Base-by-base conservation (phyloP, 2,888 invertebrate species). In the Drosophila pseudotakahashii region DNA sequence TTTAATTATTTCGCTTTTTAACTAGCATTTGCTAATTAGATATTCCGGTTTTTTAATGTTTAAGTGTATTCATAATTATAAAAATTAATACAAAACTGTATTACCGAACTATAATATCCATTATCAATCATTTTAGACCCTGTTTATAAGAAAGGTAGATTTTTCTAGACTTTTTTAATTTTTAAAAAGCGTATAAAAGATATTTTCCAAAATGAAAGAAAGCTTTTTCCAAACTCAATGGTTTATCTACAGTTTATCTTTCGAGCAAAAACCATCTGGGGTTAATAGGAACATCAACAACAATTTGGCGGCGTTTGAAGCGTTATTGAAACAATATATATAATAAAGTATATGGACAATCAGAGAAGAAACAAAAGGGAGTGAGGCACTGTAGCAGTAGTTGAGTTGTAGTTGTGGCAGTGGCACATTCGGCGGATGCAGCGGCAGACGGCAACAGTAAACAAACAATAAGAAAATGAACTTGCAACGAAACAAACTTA, bases 401-500 rank as follows among this genome's bases (percentile, higher is more conserved):
- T 45, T 64, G 50, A 7, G 42, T 45, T 64, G 50, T 50, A 45
- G 37, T 45, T 67, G 66, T 47, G 68, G 45, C 68, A 39, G 64
- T 53, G 68, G 64, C 68, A 66, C 52, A 66, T 52, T 53, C 34
- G 64, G 53, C 66, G 68, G 45, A 66, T 66, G 66, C 68, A 68
- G 53, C 34, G 66, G 66, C 66, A 82, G 75, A 66, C 66, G 73
- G 85, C 79, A 85, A 78, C 81, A 81, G 73, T 73, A 84, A 87
- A 78, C 74, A 75, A 66, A 58, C 73, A 61, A 57, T 70, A 76
- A 77, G 53, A 71, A 84, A 72, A 69, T 39, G 37, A 76, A 63
- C 45, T 63, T 26, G 63, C 62, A 63, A 63, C 62, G 80, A 85
- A 96, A 73, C 62, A 78, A 90, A 96, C 97, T 96, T 95, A 97